Conservation (phyloP, 2,888 invertebrate genomes). For the Invenusta paracnida region DNA sequence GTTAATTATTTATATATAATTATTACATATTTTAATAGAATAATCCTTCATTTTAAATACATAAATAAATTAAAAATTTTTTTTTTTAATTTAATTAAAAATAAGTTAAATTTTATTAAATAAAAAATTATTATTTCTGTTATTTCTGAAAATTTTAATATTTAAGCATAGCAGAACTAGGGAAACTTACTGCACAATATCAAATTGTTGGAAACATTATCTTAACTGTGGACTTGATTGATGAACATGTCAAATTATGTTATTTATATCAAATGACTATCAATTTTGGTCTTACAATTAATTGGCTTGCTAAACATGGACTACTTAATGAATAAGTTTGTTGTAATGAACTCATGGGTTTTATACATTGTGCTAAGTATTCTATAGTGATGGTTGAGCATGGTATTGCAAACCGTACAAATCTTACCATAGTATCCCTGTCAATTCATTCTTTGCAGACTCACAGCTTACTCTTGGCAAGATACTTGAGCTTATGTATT, state of each 20-base stretch:
- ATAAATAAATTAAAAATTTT: background rate
- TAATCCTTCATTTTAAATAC: background rate
- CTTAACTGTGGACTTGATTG: slow-evolving; percentile 24
- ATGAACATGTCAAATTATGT: background rate
- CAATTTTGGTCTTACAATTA: background rate
- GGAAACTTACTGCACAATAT: background rate
- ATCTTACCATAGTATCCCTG: background rate
- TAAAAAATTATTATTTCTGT: background rate
- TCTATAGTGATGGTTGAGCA: background rate
- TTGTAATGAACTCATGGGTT: slow-evolving; percentile 23
- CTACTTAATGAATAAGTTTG: slow-evolving; percentile 15
- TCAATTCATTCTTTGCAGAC: background rate
- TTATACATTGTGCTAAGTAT: background rate
- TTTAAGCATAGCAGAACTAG: background rate
- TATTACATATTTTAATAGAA: background rate
- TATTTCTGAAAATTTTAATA: too few relatives aligned
- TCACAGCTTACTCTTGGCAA: background rate
- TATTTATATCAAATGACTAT: background rate
- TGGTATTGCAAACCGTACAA: slow-evolving; percentile 6
- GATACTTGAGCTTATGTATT: background rate
- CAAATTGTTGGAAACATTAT: background rate
- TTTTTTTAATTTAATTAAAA: background rate
- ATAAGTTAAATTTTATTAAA: background rate
- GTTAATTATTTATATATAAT: background rate
- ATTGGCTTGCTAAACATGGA: background rate